These are phyloP conservation scores for Muscicapa adusta DNA, from an alignment of 2,113 vertebrate genomes.

Conservation along the genomic window DNA sequence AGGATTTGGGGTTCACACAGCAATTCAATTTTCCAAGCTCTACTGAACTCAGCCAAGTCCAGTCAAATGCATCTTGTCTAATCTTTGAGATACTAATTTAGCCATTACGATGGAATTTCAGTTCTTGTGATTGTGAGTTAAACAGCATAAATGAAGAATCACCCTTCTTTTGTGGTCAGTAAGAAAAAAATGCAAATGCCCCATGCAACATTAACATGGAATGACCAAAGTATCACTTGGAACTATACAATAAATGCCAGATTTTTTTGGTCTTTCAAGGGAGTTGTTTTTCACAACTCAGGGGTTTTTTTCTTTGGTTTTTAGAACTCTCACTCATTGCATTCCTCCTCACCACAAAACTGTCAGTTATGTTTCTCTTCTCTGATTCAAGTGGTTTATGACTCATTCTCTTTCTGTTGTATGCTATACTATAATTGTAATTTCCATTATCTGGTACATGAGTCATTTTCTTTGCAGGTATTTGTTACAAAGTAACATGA, in stretches of 20 bases:
- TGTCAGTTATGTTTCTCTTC: neutral
- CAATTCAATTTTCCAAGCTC: neutral
- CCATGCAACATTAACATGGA: neutral
- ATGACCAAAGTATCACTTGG: neutral
- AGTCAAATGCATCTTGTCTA: neutral
- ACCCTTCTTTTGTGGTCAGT: neutral
- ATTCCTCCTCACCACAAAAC: neutral
- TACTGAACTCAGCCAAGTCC: neutral
- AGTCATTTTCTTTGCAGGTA: constrained; percentile 48
- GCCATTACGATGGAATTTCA: neutral
- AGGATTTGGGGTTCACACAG: neutral
- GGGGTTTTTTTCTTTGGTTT: neutral
- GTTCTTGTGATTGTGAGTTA: neutral
- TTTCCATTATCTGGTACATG: constrained; percentile 44
- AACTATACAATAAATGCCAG: neutral
- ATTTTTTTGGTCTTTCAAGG: neutral
- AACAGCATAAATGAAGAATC: neutral
- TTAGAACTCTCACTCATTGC: neutral
- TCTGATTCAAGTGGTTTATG: constrained; percentile 17
- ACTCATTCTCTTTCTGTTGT: constrained; percentile 12
- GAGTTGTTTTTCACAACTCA: neutral
- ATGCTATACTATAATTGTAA: constrained; percentile 46
- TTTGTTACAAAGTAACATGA: neutral
- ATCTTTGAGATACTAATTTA: neutral
- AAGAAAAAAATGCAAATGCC: neutral